Evolutionary conservation across 2,113 vertebrate genomes (phyloP), one percentile per base, ranked within the genome.

Genomic region (Pan troglodytes): DNA sequence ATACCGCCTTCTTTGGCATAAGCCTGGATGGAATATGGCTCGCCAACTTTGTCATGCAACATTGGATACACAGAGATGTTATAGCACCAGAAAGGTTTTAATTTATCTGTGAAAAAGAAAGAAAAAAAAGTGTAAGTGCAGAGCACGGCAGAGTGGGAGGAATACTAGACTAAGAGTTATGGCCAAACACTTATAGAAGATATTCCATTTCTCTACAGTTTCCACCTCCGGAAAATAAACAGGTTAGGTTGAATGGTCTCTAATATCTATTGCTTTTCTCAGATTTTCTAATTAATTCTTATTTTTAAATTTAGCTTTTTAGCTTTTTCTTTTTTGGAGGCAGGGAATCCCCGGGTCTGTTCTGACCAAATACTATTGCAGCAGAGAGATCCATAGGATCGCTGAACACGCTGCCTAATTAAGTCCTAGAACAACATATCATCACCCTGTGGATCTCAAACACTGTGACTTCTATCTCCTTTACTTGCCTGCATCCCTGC

Each of bases 51-150:
- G 43, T 88, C 96, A 78, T 61, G 94, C 94, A 83, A 35, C 72
- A 99, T 2, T 78, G 99, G 98, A 92, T 99, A 99, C 48, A 99
- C 98, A 0, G 98, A 98, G 94, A 99, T 98, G 89, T 98, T 99
- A 43, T 99, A 99, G 92, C 98, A 98, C 81, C 32, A 2, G 85
- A 94, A 98, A 18, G 95, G 96, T 43, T 97, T 82, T 55, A 99
- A 97, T n/a, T 96, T 94, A 81, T 96, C 99, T 99, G 95, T 6
- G 35, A 79, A 27, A 59, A 92, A 93, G 75, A 8, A n/a, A 1
- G 1, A 40, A 12, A 48, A 12, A 83, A 68, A 52, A 89, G 23
- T 8, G 0, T 61, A 67, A 70, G 40, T 50, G 23, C 30, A 52
- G 45, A 92, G 50, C 6, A 11, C 16, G 3, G n/a, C 25, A 50